Evolutionary conservation across 2,113 vertebrate genomes (phyloP), one percentile per base, ranked within the genome.

Genomic region (Petroica traversi): DNA sequence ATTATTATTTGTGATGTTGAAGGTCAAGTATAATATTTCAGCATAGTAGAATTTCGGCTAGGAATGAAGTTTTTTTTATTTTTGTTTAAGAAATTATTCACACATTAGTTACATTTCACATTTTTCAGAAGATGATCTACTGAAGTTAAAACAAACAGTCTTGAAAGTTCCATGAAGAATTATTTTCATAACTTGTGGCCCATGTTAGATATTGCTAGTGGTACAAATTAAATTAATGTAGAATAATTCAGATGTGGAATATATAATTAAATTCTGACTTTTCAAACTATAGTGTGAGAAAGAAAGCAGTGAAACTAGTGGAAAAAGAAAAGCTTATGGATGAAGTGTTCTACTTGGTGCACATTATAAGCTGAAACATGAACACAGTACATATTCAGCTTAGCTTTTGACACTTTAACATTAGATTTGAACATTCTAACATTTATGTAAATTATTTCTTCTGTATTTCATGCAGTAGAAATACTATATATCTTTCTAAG

Each of bases 141-240:
- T 85, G 48, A 85, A 80, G 43, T 90, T 94, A 92, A 91, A 96
- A 89, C 54, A 88, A 92, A 54, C 46, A 66, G 15, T 79, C 82
- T 46, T 3, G 7, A 48, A 23, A 41, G 74, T 85, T 88, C 38
- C 23, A 3, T 57, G 68, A 93, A 92, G 52, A 34, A 83, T 88
- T 92, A 49, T 91, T 88, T 87, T 94, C 17, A 24, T 91, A 96
- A 77, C n/a, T 68, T 54, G 71, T 85, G 55, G 59, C 19, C 41
- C 12, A 14, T 79, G 74, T 73, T 95, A 66, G 67, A 36, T 76
- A 80, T 41, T 73, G 48, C 40, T 89, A 66, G 22, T 83, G 52
- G 29, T 95, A 67, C 40, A 90, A 86, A 86, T 89, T 78, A 86
- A 92, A 75, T 90, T 74, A 86, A 52, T 54, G 40, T 87, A 58